phyloP scores from a whole-genome alignment of 1,140 invertebrate genomes.

The Lordiphosa clarofinis region DNA sequence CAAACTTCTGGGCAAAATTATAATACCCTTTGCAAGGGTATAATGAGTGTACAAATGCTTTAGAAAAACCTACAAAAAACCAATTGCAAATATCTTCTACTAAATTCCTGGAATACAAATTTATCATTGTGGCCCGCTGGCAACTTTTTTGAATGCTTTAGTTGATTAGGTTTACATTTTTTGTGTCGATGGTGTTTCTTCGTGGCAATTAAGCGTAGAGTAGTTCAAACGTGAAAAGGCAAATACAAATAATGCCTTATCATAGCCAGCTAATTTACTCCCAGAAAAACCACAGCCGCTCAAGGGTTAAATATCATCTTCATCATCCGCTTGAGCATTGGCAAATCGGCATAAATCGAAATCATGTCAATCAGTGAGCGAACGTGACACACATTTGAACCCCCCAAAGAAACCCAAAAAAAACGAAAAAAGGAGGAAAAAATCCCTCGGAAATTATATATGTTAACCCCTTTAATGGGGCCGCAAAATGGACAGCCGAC shows the following conservation, averaged over 20 bases:
- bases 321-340: not conserved
- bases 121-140: too few relatives aligned
- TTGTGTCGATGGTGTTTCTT: conserved; percentile 15
- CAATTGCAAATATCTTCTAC: too few relatives aligned
- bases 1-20: too few relatives aligned
- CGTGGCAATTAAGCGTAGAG: conserved; percentile 49
- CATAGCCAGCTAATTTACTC: conserved; percentile 59
- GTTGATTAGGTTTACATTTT: conserved; percentile 47
- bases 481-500: conserved; percentile 31
- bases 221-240: conserved; percentile 21
- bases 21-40: too few relatives aligned
- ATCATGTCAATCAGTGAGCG: conserved; percentile 60
- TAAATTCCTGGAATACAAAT: too few relatives aligned
- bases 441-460: conserved; percentile 29
- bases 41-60: too few relatives aligned
- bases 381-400: conserved; percentile 68
- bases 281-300: conserved; percentile 17
- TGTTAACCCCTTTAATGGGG: conserved; percentile 50
- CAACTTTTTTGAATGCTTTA: conserved; percentile 30
- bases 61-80: too few relatives aligned
- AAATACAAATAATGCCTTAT: conserved; percentile 45
- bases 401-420: conserved; percentile 5
- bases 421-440: conserved; percentile 9
- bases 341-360: conserved; percentile 4
- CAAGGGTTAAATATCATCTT: not conserved